phyloP scores from a whole-genome alignment of 2,797 vertebrate species.

The Diplodus sargus region DNA sequence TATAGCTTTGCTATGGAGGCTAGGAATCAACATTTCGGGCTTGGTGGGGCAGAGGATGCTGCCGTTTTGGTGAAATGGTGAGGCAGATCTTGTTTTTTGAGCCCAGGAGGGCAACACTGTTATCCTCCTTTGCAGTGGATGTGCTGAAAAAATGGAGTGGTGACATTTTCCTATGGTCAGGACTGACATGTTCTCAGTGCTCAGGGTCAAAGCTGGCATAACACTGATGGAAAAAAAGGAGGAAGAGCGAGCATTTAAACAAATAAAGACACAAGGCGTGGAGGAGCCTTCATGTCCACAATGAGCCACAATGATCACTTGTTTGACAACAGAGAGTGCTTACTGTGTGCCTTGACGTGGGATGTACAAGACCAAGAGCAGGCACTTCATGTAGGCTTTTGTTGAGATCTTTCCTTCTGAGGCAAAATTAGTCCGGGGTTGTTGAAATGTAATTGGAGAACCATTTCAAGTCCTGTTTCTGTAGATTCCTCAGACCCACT shows the following conservation, averaged over 20 bases:
- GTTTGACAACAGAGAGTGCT: constrained; percentile 10
- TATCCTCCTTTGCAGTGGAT: constrained; percentile 27
- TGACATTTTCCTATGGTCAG: constrained; percentile 51
- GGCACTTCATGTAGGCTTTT: constrained; percentile 16
- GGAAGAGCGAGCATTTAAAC: constrained; percentile 37
- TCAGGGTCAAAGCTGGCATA: constrained; percentile 58
- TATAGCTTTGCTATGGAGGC: constrained; percentile 59
- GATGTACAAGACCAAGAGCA: constrained; percentile 1
- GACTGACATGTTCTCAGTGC: constrained; percentile 35
- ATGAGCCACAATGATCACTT: constrained; percentile 10
- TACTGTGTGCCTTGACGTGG: constrained; percentile 4
- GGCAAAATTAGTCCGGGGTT: constrained; percentile 48
- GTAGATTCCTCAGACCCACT: constrained; percentile 68
- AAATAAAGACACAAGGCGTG: constrained; percentile 54
- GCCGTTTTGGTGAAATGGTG: constrained; percentile 31
- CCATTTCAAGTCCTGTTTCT: constrained; percentile 66
- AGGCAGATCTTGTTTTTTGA: constrained; percentile 38
- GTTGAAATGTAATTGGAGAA: constrained; percentile 73
- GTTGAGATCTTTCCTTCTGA: constrained; percentile 38
- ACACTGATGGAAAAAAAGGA: constrained; percentile 46
- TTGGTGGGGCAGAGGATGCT: constrained; percentile 23
- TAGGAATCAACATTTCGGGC: constrained; percentile 49
- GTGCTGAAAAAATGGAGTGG: constrained; percentile 26
- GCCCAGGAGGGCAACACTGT: not conserved
- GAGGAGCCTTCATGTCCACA: constrained; percentile 37